These are phyloP conservation scores for Atrina japonica DNA, from an alignment of 2,888 invertebrate genomes.

Conservation along the genomic window DNA sequence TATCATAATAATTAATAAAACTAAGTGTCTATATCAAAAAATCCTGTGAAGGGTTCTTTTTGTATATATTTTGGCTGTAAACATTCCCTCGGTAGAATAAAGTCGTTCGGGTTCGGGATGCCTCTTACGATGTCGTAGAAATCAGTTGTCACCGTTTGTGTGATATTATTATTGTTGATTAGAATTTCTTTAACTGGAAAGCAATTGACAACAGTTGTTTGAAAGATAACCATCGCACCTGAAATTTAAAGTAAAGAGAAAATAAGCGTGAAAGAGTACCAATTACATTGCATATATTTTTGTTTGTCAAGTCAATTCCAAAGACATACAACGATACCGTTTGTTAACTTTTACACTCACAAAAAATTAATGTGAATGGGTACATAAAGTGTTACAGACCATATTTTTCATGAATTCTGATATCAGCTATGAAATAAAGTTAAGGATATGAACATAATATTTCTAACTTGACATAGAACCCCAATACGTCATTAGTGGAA, in stretches of 20 bases:
- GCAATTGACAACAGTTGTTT: constrained; percentile 39
- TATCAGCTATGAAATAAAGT: too few relatives aligned
- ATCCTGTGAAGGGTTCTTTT: too few relatives aligned
- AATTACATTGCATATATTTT: background rate
- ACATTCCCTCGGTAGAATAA: constrained; percentile 55
- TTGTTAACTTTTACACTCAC: background rate
- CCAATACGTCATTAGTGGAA: too few relatives aligned
- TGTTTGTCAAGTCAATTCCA: background rate
- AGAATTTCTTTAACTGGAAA: constrained; percentile 51
- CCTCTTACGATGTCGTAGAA: constrained; percentile 55
- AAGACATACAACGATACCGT: background rate
- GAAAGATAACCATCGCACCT: background rate
- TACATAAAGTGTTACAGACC: too few relatives aligned
- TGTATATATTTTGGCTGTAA: constrained; percentile 35
- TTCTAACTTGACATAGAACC: too few relatives aligned
- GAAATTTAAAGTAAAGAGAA: constrained; percentile 1
- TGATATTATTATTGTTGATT: constrained; percentile 38
- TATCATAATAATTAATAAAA: too few relatives aligned
- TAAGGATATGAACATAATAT: too few relatives aligned
- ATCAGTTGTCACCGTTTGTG: constrained; percentile 49
- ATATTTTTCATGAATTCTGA: too few relatives aligned
- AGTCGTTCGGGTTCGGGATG: constrained; percentile 53
- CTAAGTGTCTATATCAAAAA: too few relatives aligned
- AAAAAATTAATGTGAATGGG: background rate
- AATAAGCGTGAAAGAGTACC: background rate